A percentile compares a stretch with the other conserved stretches of the same genome.
These are phyloP conservation scores for Electrona antarctica DNA, from an alignment of 2,113 vertebrate species.

Conservation along the genomic window DNA sequence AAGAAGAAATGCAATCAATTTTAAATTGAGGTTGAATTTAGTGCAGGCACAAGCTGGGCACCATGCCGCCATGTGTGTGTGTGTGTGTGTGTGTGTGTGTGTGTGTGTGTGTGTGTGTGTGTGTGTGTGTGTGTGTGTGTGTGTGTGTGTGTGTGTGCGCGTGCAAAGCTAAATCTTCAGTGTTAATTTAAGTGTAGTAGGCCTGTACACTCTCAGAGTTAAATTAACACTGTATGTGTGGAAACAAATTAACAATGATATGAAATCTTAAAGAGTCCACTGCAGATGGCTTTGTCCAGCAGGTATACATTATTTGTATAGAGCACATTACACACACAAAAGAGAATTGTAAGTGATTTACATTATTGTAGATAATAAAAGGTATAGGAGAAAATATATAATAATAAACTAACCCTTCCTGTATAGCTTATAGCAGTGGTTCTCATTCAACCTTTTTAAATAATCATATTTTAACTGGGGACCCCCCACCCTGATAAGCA, in stretches of 20 bases:
- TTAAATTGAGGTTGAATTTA: too few relatives aligned
- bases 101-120: conserved; percentile 4
- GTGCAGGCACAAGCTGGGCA: background rate
- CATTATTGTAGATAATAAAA: too few relatives aligned
- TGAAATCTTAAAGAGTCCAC: background rate
- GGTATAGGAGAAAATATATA: too few relatives aligned
- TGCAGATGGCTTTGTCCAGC: background rate
- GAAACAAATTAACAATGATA: background rate
- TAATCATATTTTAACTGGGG: too few relatives aligned
- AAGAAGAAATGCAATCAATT: too few relatives aligned
- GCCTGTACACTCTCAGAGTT: too few relatives aligned
- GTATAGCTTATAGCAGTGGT: too few relatives aligned
- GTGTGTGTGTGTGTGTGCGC: background rate
- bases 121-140: background rate
- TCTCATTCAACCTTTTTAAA: too few relatives aligned
- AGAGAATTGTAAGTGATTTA: background rate
- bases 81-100: background rate
- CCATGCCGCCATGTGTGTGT: background rate
- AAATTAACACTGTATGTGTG: too few relatives aligned
- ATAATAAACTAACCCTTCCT: too few relatives aligned
- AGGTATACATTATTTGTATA: background rate
- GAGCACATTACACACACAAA: background rate
- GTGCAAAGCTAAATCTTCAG: background rate
- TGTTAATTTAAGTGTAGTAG: too few relatives aligned
- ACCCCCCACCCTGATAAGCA: too few relatives aligned